These are phyloP conservation scores for Sphaerophoria rueppellii DNA, from an alignment of 2,888 invertebrate genomes.

Conservation along the genomic window DNA sequence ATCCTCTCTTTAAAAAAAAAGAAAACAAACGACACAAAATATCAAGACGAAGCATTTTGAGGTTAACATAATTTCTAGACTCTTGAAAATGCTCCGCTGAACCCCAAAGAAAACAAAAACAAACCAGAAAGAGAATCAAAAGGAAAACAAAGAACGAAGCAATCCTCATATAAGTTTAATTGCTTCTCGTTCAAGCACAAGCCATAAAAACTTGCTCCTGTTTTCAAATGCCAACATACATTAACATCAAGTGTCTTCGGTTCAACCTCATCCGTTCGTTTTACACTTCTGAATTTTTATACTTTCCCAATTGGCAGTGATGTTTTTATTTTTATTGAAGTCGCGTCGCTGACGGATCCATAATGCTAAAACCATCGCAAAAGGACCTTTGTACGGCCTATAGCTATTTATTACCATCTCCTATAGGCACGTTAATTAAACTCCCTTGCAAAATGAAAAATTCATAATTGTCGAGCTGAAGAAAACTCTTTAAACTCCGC, in stretches of 20 bases:
- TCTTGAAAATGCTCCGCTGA: constrained; percentile 11
- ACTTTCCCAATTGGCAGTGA: background rate
- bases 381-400: constrained; percentile 21
- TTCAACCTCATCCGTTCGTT: background rate
- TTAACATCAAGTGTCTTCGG: constrained; percentile 21
- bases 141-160: background rate
- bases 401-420: constrained; percentile 23
- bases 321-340: constrained; percentile 34
- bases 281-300: constrained; percentile 7
- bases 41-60: constrained; percentile 2
- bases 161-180: constrained; percentile 26
- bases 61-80: constrained; percentile 36
- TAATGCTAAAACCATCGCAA: constrained; percentile 12
- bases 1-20: background rate
- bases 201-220: background rate
- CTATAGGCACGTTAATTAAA: constrained; percentile 23
- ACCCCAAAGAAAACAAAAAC: constrained; percentile 9
- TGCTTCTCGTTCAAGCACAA: constrained; percentile 27
- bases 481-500: background rate
- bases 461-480: background rate
- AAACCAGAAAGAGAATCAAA: background rate
- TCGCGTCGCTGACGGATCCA: constrained; percentile 23
- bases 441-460: background rate
- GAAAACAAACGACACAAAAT: background rate
- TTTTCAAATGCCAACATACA: constrained; percentile 37